Conservation (phyloP, 2,797 vertebrate species). For the Cheirogaleus major region DNA sequence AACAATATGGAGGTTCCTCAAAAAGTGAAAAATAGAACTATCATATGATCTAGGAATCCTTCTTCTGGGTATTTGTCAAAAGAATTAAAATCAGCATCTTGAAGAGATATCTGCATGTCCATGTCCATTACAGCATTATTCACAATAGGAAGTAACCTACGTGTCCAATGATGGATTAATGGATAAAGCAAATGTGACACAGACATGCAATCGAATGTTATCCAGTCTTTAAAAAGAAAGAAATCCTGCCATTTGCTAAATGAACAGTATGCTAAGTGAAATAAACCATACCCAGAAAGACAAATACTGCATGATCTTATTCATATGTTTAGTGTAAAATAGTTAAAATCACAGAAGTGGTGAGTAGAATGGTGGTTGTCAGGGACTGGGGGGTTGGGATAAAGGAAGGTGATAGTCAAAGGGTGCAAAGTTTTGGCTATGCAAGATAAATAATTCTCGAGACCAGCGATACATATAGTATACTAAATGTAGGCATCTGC, state of each 20-base stretch:
- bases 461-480: too few relatives aligned
- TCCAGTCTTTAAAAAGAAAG: background rate
- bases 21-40: background rate
- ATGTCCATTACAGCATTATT: background rate
- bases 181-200: background rate
- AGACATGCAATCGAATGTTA: background rate
- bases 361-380: background rate
- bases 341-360: background rate
- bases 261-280: background rate
- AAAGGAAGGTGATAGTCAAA: background rate
- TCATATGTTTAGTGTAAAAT: background rate
- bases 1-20: background rate
- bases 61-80: background rate
- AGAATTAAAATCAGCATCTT: background rate
- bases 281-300: background rate
- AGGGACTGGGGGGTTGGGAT: background rate
- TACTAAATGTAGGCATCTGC: too few relatives aligned
- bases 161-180: background rate
- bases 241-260: background rate
- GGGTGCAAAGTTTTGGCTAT: too few relatives aligned
- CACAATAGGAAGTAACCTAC: background rate
- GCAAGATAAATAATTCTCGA: too few relatives aligned
- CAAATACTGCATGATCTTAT: background rate
- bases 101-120: background rate
- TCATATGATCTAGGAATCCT: background rate